Percentiles rank a stretch among this genome's conserved stretches.
phyloP scores from a whole-genome alignment of 2,888 invertebrate species.

The Kryphioiulus occultus region DNA sequence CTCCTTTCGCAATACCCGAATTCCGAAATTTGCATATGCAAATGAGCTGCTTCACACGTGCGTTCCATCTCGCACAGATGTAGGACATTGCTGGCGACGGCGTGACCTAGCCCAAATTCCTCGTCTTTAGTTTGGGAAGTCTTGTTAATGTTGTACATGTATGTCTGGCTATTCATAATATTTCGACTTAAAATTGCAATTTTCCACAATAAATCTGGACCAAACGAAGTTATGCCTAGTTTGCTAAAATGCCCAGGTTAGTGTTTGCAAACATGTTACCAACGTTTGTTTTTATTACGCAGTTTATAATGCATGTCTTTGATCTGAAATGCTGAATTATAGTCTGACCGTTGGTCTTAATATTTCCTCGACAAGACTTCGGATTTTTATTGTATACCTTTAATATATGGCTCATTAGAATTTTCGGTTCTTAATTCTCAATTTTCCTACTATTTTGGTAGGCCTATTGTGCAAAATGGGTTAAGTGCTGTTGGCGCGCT shows the following conservation, averaged over 20 bases:
- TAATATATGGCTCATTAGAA: conserved; percentile 21
- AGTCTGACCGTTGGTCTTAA: not conserved
- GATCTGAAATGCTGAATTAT: conserved; percentile 2
- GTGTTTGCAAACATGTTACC: not conserved
- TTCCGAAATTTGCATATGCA: not conserved
- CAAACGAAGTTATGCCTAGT: not conserved
- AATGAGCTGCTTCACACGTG: not conserved
- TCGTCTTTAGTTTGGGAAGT: not conserved
- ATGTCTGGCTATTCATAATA: not conserved
- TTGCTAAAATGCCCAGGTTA: not conserved
- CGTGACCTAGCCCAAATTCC: not conserved
- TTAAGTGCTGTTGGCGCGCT: not conserved
- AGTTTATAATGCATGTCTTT: not conserved
- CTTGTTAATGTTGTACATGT: not conserved
- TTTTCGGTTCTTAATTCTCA: not conserved
- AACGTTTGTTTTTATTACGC: not conserved
- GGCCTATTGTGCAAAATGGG: not conserved
- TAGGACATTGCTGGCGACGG: not conserved
- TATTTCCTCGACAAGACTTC: not conserved
- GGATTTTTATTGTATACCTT: not conserved
- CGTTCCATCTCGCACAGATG: not conserved
- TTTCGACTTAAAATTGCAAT: not conserved
- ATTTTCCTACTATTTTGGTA: not conserved
- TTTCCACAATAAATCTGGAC: not conserved
- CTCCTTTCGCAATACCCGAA: not conserved